Percentiles rank a stretch among this genome's conserved stretches.
These are phyloP conservation scores for Coptodon rendalli DNA, from an alignment of 2,113 vertebrate genomes.

Conservation along the genomic window DNA sequence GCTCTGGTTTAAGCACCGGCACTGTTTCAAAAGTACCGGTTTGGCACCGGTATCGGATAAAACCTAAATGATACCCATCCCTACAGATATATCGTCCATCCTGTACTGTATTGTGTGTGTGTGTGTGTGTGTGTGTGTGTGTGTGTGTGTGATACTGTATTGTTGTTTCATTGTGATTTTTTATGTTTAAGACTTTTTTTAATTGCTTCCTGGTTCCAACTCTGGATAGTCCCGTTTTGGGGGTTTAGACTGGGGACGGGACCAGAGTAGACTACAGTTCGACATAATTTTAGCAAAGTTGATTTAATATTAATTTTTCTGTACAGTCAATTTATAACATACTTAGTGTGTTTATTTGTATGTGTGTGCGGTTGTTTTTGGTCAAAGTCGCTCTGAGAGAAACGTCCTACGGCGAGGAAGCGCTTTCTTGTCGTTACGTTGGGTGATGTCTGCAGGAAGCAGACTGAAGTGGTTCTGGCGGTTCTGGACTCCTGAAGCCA, in stretches of 20 bases:
- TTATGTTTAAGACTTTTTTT: neutral
- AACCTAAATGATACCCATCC: neutral
- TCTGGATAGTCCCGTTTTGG: neutral
- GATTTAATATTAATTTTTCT: neutral
- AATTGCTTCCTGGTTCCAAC: neutral
- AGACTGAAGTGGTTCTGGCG: neutral
- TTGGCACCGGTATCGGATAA: neutral
- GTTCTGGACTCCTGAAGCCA: neutral
- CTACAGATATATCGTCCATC: neutral
- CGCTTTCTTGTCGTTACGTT: neutral
- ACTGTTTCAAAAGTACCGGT: neutral
- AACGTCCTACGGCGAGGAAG: neutral
- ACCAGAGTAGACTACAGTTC: neutral
- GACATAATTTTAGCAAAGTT: neutral
- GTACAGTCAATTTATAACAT: neutral
- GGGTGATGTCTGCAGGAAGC: neutral
- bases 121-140: no score
- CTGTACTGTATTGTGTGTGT: no score
- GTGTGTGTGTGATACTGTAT: neutral
- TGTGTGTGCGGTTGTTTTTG: neutral
- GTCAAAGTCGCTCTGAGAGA: neutral
- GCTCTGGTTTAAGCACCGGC: neutral
- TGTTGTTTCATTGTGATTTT: neutral
- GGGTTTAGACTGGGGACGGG: rapidly evolving
- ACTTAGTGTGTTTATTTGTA: neutral